Evolutionary conservation across 1,140 invertebrate genomes (phyloP).

Genomic region (Dendrolimus kikuchii): DNA sequence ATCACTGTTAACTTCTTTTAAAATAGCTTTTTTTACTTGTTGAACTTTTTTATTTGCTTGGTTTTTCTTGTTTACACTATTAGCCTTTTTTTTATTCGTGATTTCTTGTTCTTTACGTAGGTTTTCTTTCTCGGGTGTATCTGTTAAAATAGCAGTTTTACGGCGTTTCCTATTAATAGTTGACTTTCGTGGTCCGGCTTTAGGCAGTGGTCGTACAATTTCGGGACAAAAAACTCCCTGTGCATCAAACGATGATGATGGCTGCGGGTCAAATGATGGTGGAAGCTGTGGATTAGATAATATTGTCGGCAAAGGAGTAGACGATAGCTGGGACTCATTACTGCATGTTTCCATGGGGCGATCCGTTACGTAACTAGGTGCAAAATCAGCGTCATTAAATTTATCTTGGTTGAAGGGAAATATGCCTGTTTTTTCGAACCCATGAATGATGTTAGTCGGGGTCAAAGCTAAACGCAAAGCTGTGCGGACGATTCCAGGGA

Average conservation of each 20-base stretch:
- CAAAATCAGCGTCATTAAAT: slow-evolving; percentile 23
- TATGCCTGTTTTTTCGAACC: slow-evolving; percentile 19
- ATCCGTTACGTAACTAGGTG: slow-evolving; percentile 15
- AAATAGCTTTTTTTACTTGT: no score
- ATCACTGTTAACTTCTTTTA: no score
- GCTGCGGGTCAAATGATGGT: slow-evolving; percentile 6
- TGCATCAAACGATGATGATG: no score
- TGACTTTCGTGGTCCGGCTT: slow-evolving; percentile 14
- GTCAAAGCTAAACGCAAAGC: slow-evolving; percentile 12
- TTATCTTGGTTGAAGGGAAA: slow-evolving; percentile 19
- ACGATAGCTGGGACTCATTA: slow-evolving; percentile 1
- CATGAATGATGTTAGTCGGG: slow-evolving; percentile 13
- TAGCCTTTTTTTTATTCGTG: slow-evolving; percentile 5
- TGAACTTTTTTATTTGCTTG: no score
- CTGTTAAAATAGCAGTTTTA: slow-evolving; percentile 20
- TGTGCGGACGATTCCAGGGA: not conserved
- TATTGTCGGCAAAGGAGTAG: not conserved
- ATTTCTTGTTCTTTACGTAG: slow-evolving; percentile 16
- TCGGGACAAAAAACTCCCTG: slow-evolving; percentile 23
- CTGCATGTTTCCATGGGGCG: not conserved
- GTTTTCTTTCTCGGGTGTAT: slow-evolving; percentile 22
- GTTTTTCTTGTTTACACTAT: not conserved
- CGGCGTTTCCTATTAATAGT: slow-evolving; percentile 10
- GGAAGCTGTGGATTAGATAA: not conserved
- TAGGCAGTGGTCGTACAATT: slow-evolving; percentile 17